Base-by-base conservation (phyloP, 1,140 invertebrate genomes). In the Brachionus rubens region DNA sequence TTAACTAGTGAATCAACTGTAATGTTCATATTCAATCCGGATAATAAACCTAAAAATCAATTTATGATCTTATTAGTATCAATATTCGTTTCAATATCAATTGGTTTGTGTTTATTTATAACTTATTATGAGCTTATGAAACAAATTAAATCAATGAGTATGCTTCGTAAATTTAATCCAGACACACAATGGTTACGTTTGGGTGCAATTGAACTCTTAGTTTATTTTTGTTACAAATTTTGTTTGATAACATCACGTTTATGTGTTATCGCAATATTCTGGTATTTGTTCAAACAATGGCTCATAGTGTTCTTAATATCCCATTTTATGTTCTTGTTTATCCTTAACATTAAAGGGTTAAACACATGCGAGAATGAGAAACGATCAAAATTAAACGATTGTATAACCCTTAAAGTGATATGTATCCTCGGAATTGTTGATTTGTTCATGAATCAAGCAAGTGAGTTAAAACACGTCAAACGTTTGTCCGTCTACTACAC, bases 161-260 rank as follows among this genome's bases (percentile, higher is more conserved):
- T 10, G 2, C 10, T 54, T 4, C 41, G 24, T 19, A 21, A n/a
- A 59, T 59, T 59, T 41, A 9, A 12, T 14, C 54, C 54, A 26
- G 33, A 59, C 54, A 59, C 54, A 3, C 54, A 59, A 6, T 59
- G 54, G 54, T 41, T 65, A 1, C 19, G 68, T n/a, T 21, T 54
- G 19, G 68, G 50, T 33, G 21, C 40, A 16, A 50, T 72, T 9
- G 50, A 54, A 50, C n/a, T 54, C 21, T 24, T 72, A 5, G 68
- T 72, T 30, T 54, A 72, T 26, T 72, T 72, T 72, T 72, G 68
- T 41, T 72, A 33, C 16, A 48, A 41, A 50, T 72, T 72, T 72
- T 72, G 68, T 41, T 28, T 72, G 10, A 72, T 72, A 14, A 50
- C 68, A 33, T 72, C 68, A 24, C 68, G 68, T 28, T 36, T 72